Evolutionary conservation across 2,113 vertebrate genomes (phyloP), one percentile per base, ranked within the genome.

Genomic region (Cyanoliseus patagonus): DNA sequence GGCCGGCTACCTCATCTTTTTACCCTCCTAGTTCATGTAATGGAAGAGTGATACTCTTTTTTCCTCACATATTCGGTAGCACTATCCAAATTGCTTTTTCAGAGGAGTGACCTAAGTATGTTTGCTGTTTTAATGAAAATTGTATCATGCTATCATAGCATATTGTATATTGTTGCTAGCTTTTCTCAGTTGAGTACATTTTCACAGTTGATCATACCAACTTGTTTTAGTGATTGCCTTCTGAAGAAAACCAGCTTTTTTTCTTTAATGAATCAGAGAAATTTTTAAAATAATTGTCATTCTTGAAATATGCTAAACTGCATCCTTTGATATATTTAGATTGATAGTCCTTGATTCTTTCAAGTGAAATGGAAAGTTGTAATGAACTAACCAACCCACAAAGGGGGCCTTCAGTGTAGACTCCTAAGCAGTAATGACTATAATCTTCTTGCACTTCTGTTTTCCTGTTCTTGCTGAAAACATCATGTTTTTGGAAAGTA

Each of bases 291-390:
- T 52, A 75, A n/a, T 63, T 49, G 14, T 27, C 4, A 7, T 49
- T 77, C 25, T 72, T 82, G 33, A 53, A 33, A 30, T 44, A 53
- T 78, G 33, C 42, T 57, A 10, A 90, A 41, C 27, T n/a, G 39
- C 22, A 53, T 62, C 20, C 35, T 83, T 96, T 78, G 49, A 27
- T 44, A 2, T 59, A 16, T 67, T 83, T 86, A 51, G 44, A 15
- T 25, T 86, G 55, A 42, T 83, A 63, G 46, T 57, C 18, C 30
- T 93, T 67, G 41, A 61, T 90, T 88, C 39, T 84, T 86, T 83
- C 6, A 37, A 25, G 42, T 62, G 35, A 86, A 86, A 44, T 70
- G 27, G 69, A 33, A 86, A 78, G 24, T 46, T 76, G 2, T n/a
- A 47, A 55, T 64, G 61, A 86, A 35, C 20, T 52, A 78, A 53